Conservation (phyloP, 2,888 invertebrate species). For the Crematogaster levior region DNA sequence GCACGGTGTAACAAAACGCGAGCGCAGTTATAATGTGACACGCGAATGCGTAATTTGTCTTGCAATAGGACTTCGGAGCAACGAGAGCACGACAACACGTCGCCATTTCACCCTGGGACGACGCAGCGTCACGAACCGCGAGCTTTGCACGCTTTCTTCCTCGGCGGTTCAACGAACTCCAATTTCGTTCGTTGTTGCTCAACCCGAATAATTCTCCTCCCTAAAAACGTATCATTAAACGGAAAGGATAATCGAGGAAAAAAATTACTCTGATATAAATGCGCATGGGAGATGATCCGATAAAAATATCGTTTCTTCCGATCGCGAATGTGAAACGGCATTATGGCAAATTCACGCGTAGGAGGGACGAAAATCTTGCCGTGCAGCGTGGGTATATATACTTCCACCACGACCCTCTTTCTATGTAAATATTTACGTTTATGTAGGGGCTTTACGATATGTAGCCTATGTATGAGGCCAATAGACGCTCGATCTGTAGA, state of each 20-base stretch:
- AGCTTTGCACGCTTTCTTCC: constrained; percentile 46
- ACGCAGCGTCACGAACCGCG: constrained; percentile 39
- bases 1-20: not conserved
- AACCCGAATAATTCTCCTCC: constrained; percentile 10
- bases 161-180: constrained; percentile 60
- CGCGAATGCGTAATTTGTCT: constrained; percentile 49
- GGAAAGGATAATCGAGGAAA: not conserved
- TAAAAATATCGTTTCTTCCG: not conserved
- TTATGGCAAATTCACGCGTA: constrained; percentile 17
- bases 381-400: not conserved
- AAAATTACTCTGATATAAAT: constrained; percentile 11
- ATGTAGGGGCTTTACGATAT: constrained; percentile 36
- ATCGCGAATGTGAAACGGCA: constrained; percentile 8
- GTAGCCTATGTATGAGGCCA: constrained; percentile 39
- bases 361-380: constrained; percentile 12
- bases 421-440: constrained; percentile 55
- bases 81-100: constrained; percentile 40
- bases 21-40: constrained; percentile 36
- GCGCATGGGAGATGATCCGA: not conserved
- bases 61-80: constrained; percentile 23
- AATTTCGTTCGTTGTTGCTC: constrained; percentile 5
- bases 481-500: constrained; percentile 48
- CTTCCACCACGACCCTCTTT: constrained; percentile 26
- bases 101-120: constrained; percentile 37
- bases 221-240: not conserved